phyloP scores from a whole-genome alignment of 2,888 invertebrate genomes.

The Antheraea yamamai region DNA sequence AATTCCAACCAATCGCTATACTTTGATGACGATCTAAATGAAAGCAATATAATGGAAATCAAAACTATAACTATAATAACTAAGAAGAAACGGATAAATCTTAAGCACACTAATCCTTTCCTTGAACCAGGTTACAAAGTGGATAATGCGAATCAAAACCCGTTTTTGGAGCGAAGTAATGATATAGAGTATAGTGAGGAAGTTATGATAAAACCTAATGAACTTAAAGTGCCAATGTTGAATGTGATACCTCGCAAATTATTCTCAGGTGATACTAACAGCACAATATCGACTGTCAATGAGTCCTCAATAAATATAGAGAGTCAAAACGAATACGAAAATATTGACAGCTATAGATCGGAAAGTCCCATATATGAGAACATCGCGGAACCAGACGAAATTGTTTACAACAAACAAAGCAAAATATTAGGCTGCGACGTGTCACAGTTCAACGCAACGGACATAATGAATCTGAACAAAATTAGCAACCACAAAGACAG shows the following conservation, averaged over 20 bases:
- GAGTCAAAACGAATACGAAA: conserved; percentile 65
- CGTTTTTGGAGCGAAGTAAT: conserved; percentile 51
- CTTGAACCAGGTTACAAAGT: conserved; percentile 58
- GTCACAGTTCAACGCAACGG: conserved; percentile 67
- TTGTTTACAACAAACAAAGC: conserved; percentile 70
- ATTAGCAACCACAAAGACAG: conserved; percentile 44
- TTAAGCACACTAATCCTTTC: conserved; percentile 71
- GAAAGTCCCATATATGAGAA: conserved; percentile 74
- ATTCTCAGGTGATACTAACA: conserved; percentile 66
- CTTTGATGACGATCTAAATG: conserved; percentile 76
- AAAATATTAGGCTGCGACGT: conserved; percentile 76
- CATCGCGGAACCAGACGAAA: conserved; percentile 53
- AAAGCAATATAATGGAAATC: conserved; percentile 80
- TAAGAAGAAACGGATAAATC: conserved; percentile 59
- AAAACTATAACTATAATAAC: conserved; percentile 78
- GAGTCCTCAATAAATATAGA: conserved; percentile 54
- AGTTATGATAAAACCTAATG: conserved; percentile 40
- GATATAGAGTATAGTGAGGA: conserved; percentile 61
- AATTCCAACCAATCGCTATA: conserved; percentile 67
- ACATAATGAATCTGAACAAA: conserved; percentile 74
- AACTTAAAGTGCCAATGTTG: conserved; percentile 29
- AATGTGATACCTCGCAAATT: conserved; percentile 63
- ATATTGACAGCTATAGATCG: conserved; percentile 61
- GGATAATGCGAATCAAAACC: conserved; percentile 49
- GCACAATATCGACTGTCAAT: conserved; percentile 72